A percentile compares a stretch with the other conserved stretches of the same genome.
Conservation (phyloP, 2,888 invertebrate genomes). For the Morpho helenor region DNA sequence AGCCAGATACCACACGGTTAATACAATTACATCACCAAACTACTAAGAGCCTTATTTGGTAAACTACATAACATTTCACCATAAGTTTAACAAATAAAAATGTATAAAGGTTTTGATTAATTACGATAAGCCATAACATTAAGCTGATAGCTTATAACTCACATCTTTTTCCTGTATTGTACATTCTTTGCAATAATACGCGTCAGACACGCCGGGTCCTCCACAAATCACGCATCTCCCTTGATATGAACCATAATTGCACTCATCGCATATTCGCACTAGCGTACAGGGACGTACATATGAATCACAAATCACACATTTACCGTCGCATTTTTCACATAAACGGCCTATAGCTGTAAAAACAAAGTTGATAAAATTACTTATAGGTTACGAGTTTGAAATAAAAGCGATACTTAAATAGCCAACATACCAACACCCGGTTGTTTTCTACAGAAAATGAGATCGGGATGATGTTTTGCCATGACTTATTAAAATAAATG, state of each 20-base stretch:
- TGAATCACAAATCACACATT: conserved; percentile 99
- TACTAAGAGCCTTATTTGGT: too few relatives aligned
- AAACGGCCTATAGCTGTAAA: conserved; percentile 94
- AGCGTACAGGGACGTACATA: conserved; percentile 98
- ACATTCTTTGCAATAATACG: conserved; percentile 99
- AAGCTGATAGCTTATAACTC: conserved; percentile 49
- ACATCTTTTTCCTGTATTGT: conserved; percentile 99
- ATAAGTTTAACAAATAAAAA: too few relatives aligned
- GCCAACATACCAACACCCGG: conserved; percentile 92
- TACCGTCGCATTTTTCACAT: conserved; percentile 99
- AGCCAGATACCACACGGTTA: too few relatives aligned
- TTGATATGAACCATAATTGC: conserved; percentile 99
- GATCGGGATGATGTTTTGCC: conserved; percentile 99
- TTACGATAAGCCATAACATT: too few relatives aligned
- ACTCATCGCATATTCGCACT: conserved; percentile 99
- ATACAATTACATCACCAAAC: too few relatives aligned
- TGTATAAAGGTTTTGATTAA: too few relatives aligned
- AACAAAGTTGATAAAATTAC: conserved; percentile 4
- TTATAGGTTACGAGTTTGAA: conserved; percentile 33
- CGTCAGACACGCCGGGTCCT: conserved; percentile 99
- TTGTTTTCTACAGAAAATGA: conserved; percentile 99
- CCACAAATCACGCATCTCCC: conserved; percentile 99
- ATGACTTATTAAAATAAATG: conserved; percentile 70
- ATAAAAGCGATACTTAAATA: not conserved
- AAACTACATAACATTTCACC: too few relatives aligned